phyloP scores from a whole-genome alignment of 2,888 invertebrate species.

The Oscheius sp. region DNA sequence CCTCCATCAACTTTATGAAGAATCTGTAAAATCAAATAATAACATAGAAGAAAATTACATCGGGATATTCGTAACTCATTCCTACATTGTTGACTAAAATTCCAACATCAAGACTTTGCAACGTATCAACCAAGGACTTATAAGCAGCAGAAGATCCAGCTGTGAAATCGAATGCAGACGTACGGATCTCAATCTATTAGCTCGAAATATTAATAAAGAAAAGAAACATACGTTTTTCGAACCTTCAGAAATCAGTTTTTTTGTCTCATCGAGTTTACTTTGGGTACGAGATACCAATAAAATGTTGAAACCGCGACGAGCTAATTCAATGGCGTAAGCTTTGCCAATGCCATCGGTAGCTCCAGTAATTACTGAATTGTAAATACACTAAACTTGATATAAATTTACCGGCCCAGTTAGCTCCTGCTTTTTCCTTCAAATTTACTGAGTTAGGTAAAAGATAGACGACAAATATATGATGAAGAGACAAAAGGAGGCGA shows the following conservation, averaged over 20 bases:
- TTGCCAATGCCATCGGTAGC: constrained; percentile 70
- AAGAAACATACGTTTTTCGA: constrained; percentile 30
- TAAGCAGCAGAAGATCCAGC: constrained; percentile 52
- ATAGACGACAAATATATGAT: constrained; percentile 56
- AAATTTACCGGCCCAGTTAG: constrained; percentile 63
- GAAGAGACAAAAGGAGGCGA: constrained; percentile 38
- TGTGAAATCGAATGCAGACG: constrained; percentile 65
- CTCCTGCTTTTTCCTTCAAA: constrained; percentile 63
- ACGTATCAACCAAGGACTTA: constrained; percentile 52
- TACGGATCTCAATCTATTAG: constrained; percentile 55
- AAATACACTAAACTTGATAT: neutral
- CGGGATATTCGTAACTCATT: constrained; percentile 84
- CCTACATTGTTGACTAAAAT: constrained; percentile 87
- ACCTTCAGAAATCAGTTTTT: constrained; percentile 61
- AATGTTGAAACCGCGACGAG: constrained; percentile 65
- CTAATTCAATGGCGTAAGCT: constrained; percentile 68
- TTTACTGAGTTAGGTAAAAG: constrained; percentile 53
- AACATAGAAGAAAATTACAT: constrained; percentile 70
- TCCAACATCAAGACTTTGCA: constrained; percentile 63
- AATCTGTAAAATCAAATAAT: constrained; percentile 30
- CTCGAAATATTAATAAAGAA: neutral
- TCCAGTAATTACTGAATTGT: constrained; percentile 68
- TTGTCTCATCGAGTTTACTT: constrained; percentile 64
- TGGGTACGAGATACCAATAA: constrained; percentile 66
- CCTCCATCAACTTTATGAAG: constrained; percentile 66